These are phyloP conservation scores for Melanaphis sacchari DNA, from an alignment of 1,140 invertebrate genomes.

Conservation along the genomic window DNA sequence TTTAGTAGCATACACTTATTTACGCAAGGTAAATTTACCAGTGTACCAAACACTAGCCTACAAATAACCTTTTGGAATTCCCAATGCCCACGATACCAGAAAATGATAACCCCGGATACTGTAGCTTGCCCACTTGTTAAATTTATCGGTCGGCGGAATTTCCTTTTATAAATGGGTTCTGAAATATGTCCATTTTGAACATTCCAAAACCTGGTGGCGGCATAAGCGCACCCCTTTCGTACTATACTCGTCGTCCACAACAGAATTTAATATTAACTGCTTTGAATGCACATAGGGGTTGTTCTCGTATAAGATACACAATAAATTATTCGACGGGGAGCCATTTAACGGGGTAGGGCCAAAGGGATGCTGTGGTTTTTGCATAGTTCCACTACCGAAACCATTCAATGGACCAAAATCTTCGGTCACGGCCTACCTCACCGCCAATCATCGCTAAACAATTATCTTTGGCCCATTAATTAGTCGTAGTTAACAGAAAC, in stretches of 20 bases:
- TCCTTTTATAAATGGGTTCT: slow-evolving; percentile 44
- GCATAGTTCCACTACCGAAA: slow-evolving; percentile 47
- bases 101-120: slow-evolving; percentile 25
- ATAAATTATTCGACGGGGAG: slow-evolving; percentile 54
- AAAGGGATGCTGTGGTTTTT: slow-evolving; percentile 37
- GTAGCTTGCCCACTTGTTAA: background rate
- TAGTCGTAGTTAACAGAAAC: background rate
- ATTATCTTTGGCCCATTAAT: slow-evolving; percentile 24
- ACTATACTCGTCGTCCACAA: background rate
- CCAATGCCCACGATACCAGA: background rate
- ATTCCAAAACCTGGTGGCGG: slow-evolving; percentile 39
- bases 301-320: slow-evolving; percentile 39
- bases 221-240: background rate
- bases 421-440: background rate
- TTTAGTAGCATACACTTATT: background rate
- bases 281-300: background rate
- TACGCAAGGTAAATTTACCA: slow-evolving; percentile 30
- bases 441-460: slow-evolving; percentile 28
- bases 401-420: background rate
- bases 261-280: slow-evolving; percentile 53
- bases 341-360: slow-evolving; percentile 34
- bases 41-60: background rate
- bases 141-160: slow-evolving; percentile 53
- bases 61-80: slow-evolving; percentile 46
- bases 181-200: slow-evolving; percentile 51